Conservation (phyloP, 2,888 invertebrate genomes). For the Ernsta delagoae region DNA sequence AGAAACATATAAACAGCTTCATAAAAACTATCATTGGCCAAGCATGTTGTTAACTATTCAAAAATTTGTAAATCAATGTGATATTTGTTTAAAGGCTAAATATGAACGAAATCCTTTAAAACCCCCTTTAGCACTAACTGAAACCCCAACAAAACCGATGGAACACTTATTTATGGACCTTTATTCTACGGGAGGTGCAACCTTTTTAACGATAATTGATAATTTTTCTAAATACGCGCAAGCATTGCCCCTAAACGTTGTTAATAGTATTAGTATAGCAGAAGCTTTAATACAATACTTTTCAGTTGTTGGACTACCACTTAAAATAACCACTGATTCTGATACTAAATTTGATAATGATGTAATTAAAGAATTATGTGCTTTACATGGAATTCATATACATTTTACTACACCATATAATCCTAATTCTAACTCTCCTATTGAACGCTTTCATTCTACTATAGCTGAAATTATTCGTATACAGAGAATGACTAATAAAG, state of each 20-base stretch:
- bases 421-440: constrained; percentile 40
- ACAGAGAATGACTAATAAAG: constrained; percentile 44
- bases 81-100: constrained; percentile 36
- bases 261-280: constrained; percentile 43
- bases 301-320: constrained; percentile 43
- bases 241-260: constrained; percentile 42
- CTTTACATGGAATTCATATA: constrained; percentile 37
- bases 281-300: constrained; percentile 43
- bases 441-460: constrained; percentile 40
- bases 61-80: constrained; percentile 39
- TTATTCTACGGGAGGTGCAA: constrained; percentile 18
- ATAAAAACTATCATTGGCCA: constrained; percentile 39
- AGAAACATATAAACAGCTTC: constrained; percentile 38
- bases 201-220: constrained; percentile 46
- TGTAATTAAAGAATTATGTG: constrained; percentile 43
- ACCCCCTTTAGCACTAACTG: constrained; percentile 33
- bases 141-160: constrained; percentile 39
- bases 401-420: constrained; percentile 41
- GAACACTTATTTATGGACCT: constrained; percentile 39
- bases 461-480: constrained; percentile 41
- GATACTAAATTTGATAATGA: constrained; percentile 48
- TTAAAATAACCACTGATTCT: constrained; percentile 47
- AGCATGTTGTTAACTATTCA: constrained; percentile 34
- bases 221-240: constrained; percentile 48
- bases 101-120: constrained; percentile 37